phyloP scores from a whole-genome alignment of 1,140 invertebrate genomes.

The Akabosia matsudoensis region DNA sequence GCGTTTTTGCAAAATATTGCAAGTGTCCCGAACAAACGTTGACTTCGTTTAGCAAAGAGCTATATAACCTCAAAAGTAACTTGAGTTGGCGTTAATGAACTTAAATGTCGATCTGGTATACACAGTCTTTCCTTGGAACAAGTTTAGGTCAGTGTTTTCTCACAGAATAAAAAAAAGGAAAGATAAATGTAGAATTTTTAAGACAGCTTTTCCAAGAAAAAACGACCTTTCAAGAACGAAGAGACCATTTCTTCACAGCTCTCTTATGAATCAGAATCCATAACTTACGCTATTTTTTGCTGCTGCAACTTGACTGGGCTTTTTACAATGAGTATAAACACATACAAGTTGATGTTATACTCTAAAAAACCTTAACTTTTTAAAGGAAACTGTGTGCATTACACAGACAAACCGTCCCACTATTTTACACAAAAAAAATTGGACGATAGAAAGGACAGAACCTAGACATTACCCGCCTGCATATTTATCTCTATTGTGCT shows the following conservation, averaged over 20 bases:
- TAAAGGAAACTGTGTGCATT: neutral
- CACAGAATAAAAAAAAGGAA: neutral
- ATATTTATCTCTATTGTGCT: neutral
- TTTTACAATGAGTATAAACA: neutral
- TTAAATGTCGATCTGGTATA: too few species aligned
- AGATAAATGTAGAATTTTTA: neutral
- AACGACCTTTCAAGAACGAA: neutral
- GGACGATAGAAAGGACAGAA: slow-evolving; percentile 3
- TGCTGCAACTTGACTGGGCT: neutral
- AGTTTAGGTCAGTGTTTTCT: neutral
- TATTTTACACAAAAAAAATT: neutral
- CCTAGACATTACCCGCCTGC: slow-evolving; percentile 5
- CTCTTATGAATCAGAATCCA: neutral
- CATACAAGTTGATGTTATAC: neutral
- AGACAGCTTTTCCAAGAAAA: slow-evolving; percentile 7
- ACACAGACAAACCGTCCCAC: neutral
- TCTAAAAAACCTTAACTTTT: neutral
- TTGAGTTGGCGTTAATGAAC: too few species aligned
- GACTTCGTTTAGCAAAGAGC: too few species aligned
- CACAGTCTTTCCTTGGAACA: neutral
- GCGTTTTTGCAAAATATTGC: neutral
- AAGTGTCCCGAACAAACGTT: too few species aligned
- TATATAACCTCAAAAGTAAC: too few species aligned
- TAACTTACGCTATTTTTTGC: neutral
- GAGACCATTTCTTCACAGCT: neutral